Conservation (phyloP, 2,113 vertebrate species). For the Gnathonemus echidnorhynchus region DNA sequence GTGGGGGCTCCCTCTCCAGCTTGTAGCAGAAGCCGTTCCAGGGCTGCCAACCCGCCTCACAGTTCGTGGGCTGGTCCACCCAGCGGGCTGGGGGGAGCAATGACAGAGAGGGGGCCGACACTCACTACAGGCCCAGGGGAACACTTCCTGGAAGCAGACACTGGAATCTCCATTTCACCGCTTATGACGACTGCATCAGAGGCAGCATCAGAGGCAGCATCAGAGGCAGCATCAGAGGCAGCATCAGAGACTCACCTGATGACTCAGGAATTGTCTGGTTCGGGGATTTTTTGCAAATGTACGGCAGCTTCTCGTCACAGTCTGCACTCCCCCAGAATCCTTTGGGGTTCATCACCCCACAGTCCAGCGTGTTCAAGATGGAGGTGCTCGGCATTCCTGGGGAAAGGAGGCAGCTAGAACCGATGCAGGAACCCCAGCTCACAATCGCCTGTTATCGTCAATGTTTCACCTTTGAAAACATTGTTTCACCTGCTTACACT, state of each 20-base stretch:
- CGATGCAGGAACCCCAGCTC: background rate
- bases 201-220: background rate
- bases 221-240: background rate
- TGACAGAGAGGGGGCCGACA: background rate
- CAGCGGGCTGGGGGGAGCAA: constrained; percentile 55
- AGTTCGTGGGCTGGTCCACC: constrained; percentile 65
- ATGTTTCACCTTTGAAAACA: background rate
- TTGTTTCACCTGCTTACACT: too few relatives aligned
- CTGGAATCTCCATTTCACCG: background rate
- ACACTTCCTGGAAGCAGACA: background rate
- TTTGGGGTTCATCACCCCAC: constrained; percentile 64
- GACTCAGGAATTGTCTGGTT: constrained; percentile 30
- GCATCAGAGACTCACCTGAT: constrained; percentile 50
- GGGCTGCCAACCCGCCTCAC: constrained; percentile 68
- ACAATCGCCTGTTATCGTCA: background rate
- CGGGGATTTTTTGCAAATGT: constrained; percentile 77
- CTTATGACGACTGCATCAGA: background rate
- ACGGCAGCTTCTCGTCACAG: constrained; percentile 71
- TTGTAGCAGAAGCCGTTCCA: constrained; percentile 79
- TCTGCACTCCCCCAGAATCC: constrained; percentile 62
- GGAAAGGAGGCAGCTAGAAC: background rate
- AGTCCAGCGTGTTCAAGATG: constrained; percentile 59
- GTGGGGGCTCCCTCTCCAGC: constrained; percentile 42
- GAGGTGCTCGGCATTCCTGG: constrained; percentile 58
- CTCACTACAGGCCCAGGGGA: background rate